Conservation (phyloP, 1,140 invertebrate genomes). For the Vanessa tameamea region DNA sequence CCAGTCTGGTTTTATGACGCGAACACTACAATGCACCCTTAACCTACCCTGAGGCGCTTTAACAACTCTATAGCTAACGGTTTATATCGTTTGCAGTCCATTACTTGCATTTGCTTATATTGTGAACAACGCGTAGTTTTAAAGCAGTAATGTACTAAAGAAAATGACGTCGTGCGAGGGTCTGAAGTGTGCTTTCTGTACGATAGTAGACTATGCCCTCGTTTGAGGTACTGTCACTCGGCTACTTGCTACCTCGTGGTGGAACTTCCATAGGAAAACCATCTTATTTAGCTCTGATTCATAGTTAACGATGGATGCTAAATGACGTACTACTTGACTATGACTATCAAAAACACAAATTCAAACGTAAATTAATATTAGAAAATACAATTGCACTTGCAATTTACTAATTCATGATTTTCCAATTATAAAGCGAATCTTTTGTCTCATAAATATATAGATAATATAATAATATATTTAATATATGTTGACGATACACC, state of each 20-base stretch:
- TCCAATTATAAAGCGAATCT: too few relatives aligned
- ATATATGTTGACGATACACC: too few relatives aligned
- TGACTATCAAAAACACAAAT: too few relatives aligned
- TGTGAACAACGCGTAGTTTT: not conserved
- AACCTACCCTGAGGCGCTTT: slow-evolving; percentile 65
- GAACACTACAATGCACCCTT: slow-evolving; percentile 75
- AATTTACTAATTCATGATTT: too few relatives aligned
- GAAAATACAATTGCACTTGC: too few relatives aligned
- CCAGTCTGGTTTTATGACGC: slow-evolving; percentile 56
- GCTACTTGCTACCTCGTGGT: slow-evolving; percentile 61
- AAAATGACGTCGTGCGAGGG: slow-evolving; percentile 4
- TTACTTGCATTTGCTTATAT: slow-evolving; percentile 40
- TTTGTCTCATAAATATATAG: too few relatives aligned
- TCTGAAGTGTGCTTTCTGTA: slow-evolving; percentile 29
- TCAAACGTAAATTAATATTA: too few relatives aligned
- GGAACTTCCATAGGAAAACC: slow-evolving; percentile 52
- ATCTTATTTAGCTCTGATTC: slow-evolving; percentile 42
- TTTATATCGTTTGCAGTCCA: slow-evolving; percentile 39
- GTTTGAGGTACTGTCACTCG: slow-evolving; percentile 66
- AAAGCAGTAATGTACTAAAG: slow-evolving; percentile 40
- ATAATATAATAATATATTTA: too few relatives aligned
- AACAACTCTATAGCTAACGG: slow-evolving; percentile 32
- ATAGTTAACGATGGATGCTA: slow-evolving; percentile 23
- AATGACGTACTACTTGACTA: too few relatives aligned
- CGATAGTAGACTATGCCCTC: slow-evolving; percentile 54